A percentile compares a stretch with the other conserved stretches of the same genome.
phyloP scores from a whole-genome alignment of 2,113 vertebrate species.

The Petroica traversi region DNA sequence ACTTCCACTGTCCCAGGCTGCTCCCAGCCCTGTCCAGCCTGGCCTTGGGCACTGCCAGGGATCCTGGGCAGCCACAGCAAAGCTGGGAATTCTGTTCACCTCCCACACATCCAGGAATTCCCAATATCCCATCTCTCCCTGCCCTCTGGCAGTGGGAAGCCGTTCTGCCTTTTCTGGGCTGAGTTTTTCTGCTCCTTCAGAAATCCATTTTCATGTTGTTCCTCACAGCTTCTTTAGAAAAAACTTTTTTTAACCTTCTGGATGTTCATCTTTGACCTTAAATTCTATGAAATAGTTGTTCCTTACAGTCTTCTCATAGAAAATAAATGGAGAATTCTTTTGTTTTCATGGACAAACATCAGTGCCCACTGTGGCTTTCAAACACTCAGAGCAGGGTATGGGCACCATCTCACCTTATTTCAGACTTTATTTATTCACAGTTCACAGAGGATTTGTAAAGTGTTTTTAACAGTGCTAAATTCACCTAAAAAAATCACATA shows the following conservation, averaged over 20 bases:
- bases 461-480: not conserved
- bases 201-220: not conserved
- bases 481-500: accelerated
- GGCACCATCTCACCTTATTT: not conserved
- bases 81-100: accelerated
- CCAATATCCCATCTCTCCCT: accelerated
- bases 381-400: accelerated
- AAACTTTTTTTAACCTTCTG: accelerated
- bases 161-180: not conserved
- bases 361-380: not conserved
- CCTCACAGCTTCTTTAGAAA: not conserved
- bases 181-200: not conserved
- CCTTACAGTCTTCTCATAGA: not conserved
- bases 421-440: not conserved
- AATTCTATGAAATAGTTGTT: not conserved
- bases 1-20: accelerated
- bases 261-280: accelerated
- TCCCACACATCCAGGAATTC: not conserved
- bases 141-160: not conserved
- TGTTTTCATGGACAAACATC: accelerated
- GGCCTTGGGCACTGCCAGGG: not conserved
- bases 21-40: accelerated
- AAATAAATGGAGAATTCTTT: accelerated
- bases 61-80: not conserved
- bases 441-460: accelerated